Conservation (phyloP, 2,888 invertebrate genomes). For the Himalopsyche anomala region DNA sequence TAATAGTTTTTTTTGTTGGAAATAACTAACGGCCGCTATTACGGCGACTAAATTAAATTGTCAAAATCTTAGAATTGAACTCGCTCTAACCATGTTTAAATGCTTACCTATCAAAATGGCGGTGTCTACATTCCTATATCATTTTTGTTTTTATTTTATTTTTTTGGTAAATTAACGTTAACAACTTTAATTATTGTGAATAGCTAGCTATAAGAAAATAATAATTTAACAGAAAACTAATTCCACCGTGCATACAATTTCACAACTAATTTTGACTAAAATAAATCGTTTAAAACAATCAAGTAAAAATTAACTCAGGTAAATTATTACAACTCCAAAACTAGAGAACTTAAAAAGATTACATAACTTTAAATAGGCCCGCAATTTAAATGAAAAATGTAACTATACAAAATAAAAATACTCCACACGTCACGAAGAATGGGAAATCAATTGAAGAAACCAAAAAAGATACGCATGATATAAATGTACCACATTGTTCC, state of each 20-base stretch:
- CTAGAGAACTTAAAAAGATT: constrained; percentile 20
- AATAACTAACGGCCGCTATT: too few species aligned
- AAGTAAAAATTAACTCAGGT: constrained; percentile 13
- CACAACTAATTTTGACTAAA: constrained; percentile 30
- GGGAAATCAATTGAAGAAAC: too few species aligned
- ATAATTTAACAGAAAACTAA: constrained; percentile 17
- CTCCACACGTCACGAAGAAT: too few species aligned
- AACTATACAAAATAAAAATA: too few species aligned
- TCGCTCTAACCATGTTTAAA: not conserved
- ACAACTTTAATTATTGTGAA: not conserved
- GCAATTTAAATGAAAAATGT: not conserved
- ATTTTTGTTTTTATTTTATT: too few species aligned
- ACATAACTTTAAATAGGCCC: not conserved
- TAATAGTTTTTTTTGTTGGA: too few species aligned
- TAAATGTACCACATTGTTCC: too few species aligned
- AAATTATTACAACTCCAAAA: constrained; percentile 2
- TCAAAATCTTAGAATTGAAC: too few species aligned
- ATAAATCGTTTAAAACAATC: constrained; percentile 26
- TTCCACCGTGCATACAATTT: constrained; percentile 16
- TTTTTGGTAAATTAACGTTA: not conserved
- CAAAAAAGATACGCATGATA: too few species aligned
- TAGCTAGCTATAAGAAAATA: not conserved
- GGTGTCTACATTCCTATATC: not conserved
- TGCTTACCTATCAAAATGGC: constrained; percentile 17
- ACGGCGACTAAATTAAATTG: too few species aligned